Base-by-base conservation (phyloP, 2,888 invertebrate species). In the Monochamus alternatus region DNA sequence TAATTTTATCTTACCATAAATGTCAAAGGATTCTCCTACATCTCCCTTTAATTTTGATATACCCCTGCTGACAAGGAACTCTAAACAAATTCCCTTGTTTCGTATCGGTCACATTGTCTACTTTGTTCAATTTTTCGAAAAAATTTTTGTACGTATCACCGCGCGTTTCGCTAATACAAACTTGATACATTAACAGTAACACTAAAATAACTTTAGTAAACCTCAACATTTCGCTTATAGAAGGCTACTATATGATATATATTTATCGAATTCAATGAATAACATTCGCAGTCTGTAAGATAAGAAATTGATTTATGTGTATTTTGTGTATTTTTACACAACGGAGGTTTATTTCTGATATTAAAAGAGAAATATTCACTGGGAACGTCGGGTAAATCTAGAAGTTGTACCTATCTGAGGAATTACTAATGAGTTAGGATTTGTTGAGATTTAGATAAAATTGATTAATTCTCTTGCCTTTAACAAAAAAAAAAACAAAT, bases 241-340 rank as follows among this genome's bases (percentile, higher is more conserved):
- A 68, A 5, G 31, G 44, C 52, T 22, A 7, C 38, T 14, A 43
- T 14, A n/a, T 32, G 58, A 38, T 14, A 12, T 64, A 12, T 30
- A 5, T 44, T 60, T 44, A 68, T 68, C 68, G 60, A 60, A 47
- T 69, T 60, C 10, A 44, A 31, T 60, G 59, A 31, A 69, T 60
- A 60, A 60, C 47, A 58, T 38, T 58, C 43, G 32, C 14, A 67
- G 30, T 14, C 43, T 59, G 3, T 3, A 22, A 47, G 64, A 64
- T 64, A 64, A 64, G 64, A 47, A 64, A 30, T 43, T 47, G 47
- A 64, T 64, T 64, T 51, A 64, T 64, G 8, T 47, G 31, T 64
- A 22, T 44, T 64, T 64, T 64, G 63, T 64, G 63, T 63, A 47
- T 44, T 64, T 38, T 38, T 38, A 38, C 38, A 38, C 38, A 38